Evolutionary conservation across 2,113 vertebrate genomes (phyloP), one percentile per base, ranked within the genome.

Genomic region (Lophius piscatorius): DNA sequence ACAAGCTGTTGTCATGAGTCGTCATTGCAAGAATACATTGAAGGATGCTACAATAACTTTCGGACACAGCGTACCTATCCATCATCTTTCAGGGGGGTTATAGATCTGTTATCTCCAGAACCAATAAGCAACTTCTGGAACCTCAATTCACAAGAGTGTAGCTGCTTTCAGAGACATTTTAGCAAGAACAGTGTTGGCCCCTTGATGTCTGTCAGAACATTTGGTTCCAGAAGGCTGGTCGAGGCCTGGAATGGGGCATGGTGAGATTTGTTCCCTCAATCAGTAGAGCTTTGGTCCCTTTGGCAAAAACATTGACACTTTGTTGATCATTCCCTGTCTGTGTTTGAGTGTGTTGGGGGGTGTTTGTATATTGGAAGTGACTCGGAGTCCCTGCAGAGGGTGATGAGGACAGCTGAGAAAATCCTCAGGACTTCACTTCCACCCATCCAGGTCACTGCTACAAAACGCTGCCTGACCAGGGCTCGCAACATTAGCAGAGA

Each of bases 281-380:
- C 89, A 90, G 90, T 85, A 86, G 45, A 80, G 70, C 68, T 66
- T 22, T 73, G 44, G 76, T 84, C 72, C 59, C 69, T 67, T 58
- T 80, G 74, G 70, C 78, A 82, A 48, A 67, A 41, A 22, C 5
- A 1, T 48, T 64, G 64, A 69, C 50, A 63, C 64, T 76, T 61
- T 76, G 59, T 33, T 2, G 50, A 50, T 74, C 48, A 35, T 46
- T 79, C 65, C 45, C 39, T 10, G 18, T 42, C 7, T 20, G 40
- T 42, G 40, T 21, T 6, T 20, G 17, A 18, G 39, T 41, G 39
- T 41, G n/a, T 41, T 16, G 18, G 17, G 62, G 36, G 23, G 40
- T 68, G 52, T 63, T 13, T 69, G 36, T 61, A 31, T 56, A 9
- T 39, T 5, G 14, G 33, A 35, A 9, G 14, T 4, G 33, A 6